phyloP scores from a whole-genome alignment of 2,888 invertebrate species.

The Erebia ligea region DNA sequence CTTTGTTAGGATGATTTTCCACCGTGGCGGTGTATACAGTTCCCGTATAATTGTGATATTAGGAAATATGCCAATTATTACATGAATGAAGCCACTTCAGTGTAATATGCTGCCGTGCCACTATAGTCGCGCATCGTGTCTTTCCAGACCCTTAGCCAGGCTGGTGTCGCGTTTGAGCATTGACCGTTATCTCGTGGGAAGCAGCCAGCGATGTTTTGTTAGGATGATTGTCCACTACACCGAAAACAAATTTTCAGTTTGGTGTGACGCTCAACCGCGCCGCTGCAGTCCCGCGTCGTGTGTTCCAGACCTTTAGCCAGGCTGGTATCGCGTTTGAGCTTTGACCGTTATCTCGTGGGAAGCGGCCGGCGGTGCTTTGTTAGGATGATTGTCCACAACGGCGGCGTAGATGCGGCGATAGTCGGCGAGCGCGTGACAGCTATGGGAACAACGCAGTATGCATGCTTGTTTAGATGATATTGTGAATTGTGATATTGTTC shows the following conservation, averaged over 20 bases:
- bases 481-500: constrained; percentile 56
- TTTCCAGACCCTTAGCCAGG: constrained; percentile 57
- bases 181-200: constrained; percentile 82
- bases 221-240: constrained; percentile 80
- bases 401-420: constrained; percentile 79
- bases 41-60: no score
- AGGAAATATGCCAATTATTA: no score
- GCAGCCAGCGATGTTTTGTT: constrained; percentile 77
- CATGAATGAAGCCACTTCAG: no score
- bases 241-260: no score
- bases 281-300: background rate
- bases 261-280: background rate
- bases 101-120: background rate
- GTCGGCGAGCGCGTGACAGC: constrained; percentile 72
- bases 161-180: constrained; percentile 70
- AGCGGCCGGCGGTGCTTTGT: constrained; percentile 77
- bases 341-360: constrained; percentile 82
- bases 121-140: background rate
- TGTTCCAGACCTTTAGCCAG: constrained; percentile 56
- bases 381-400: constrained; percentile 81
- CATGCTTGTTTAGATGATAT: constrained; percentile 63
- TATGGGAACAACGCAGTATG: constrained; percentile 75
- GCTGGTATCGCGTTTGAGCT: constrained; percentile 71
- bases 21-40: no score
- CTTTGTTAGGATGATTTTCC: no score